Base-by-base conservation (phyloP, 2,797 vertebrate genomes). In the Pempheris klunzingeri region DNA sequence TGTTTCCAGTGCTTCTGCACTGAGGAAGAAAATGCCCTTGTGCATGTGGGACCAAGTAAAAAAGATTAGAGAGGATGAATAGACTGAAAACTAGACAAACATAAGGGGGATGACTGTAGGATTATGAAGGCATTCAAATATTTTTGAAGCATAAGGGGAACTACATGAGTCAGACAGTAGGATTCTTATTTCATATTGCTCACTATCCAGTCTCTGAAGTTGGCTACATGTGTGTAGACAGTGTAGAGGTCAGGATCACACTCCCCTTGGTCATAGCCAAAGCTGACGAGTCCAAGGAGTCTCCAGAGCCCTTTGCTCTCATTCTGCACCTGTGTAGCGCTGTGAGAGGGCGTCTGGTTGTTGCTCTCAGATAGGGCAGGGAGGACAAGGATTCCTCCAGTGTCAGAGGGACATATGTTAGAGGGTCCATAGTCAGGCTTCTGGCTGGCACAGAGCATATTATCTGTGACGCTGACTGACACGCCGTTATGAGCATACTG, bases 171-270 rank as follows among this genome's bases (percentile, higher is more conserved):
- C 32, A 38, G 26, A 66, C 46, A 75, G 67, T 2, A 53, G 36
- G 7, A 30, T 46, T 57, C 58, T 81, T 94, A 99, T 90, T 98
- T 99, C 96, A 99, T 96, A 75, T 97, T 96, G 71, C 91, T 96
- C 86, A 98, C 96, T 66, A 99, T 96, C 96, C 98, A 99, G 95
- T 97, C 96, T 94, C 96, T 97, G 86, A 99, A 99, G 65, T 94
- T 95, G 80, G 96, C 89, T 49, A 96, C 94, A 81, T 94, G 96
- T 41, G 97, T 98, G 88, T 98, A 99, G 66, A 97, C 98, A 0
- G 96, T 98, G 89, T 95, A 97, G 63, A 99, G 97, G 79, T 96
- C 93, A n/a, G 96, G 95, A 75, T 95, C 92, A 80, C 98, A 99
- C 26, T 95, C 95, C 69, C 96, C 97, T 71, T 96, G 96, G 73